Base-by-base conservation (phyloP, 2,888 invertebrate species). In the Raillietiella orientalis region DNA sequence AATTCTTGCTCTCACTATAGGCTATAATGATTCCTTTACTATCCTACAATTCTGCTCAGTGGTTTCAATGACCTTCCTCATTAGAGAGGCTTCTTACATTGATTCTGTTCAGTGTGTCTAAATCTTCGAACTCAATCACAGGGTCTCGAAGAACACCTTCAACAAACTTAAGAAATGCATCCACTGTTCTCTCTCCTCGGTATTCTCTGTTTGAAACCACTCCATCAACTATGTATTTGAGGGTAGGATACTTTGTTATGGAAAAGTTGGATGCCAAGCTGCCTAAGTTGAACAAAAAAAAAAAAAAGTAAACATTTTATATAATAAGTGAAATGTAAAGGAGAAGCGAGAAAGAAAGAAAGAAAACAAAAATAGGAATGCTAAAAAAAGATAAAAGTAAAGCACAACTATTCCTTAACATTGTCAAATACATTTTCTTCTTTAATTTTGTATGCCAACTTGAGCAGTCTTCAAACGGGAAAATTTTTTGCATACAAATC, bases 221-320 rank as follows among this genome's bases (percentile, higher is more conserved):
- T 1, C 79, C 79, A 55, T 79, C 79, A 26, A 75, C 58, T 37
- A 90, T 71, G 12, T 93, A 50, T 51, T 99, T 99, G 29, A 99
- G 49, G 4, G 96, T 99, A 4, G 96, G 96, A 52, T 96, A 99
- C 53, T 99, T 99, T 29, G 69, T 71, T 30, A 96, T 87, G 41
- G 87, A 84, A 49, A 82, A 96, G 36, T 75, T 61, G 4, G 70
- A 62, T 3, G 90, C 72, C 29, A 93, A 56, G 12, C 60, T 52
- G 31, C 51, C 64, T 65, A 40, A 25, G 44, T 40, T 19, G 28
- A 25, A 29, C 30, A 28, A 29, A 14, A 13, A 24, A 27, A 14
- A 14, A 8, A 19, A 28, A 19, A 27, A 30, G 9, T 15, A 24
- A 24, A 11, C 21, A 11, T 27, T n/a, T 16, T 15, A 10, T 15